A percentile compares a stretch with the other conserved stretches of the same genome.
phyloP scores from a whole-genome alignment of 2,113 vertebrate species.

The Limanda limanda region DNA sequence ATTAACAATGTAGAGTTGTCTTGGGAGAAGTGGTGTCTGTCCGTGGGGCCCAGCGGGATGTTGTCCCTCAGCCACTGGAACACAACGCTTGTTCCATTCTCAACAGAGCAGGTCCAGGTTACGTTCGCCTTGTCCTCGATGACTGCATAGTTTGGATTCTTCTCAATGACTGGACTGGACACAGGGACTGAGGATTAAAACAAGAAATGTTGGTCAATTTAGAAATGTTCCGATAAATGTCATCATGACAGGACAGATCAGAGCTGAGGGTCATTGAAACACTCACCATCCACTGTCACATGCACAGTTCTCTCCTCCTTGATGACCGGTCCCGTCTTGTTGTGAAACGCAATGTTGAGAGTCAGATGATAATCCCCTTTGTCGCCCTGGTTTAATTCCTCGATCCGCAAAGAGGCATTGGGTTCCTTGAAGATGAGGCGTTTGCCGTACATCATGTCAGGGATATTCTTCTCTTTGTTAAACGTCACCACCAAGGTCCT shows the following conservation, averaged over 20 bases:
- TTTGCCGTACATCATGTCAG: constrained; percentile 61
- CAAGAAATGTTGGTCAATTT: background rate
- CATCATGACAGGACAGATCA: background rate
- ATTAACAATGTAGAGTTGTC: constrained; percentile 73
- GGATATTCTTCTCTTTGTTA: constrained; percentile 58
- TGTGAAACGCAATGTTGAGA: constrained; percentile 73
- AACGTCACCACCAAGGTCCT: constrained; percentile 75
- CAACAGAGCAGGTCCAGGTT: constrained; percentile 79
- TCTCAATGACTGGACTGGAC: constrained; percentile 73
- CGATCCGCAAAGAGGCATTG: constrained; percentile 74
- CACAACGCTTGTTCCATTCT: constrained; percentile 76
- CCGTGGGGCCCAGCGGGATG: constrained; percentile 30
- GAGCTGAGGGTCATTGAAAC: background rate
- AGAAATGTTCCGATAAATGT: background rate
- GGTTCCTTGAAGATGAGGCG: constrained; percentile 61
- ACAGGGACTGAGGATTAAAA: constrained; percentile 71
- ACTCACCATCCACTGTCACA: constrained; percentile 82
- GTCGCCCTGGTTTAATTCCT: constrained; percentile 54
- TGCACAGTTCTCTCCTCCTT: constrained; percentile 68
- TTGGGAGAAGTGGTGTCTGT: constrained; percentile 71
- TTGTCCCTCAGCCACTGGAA: constrained; percentile 79
- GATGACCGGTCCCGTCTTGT: constrained; percentile 39
- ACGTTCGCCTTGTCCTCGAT: constrained; percentile 82
- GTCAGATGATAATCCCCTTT: constrained; percentile 79
- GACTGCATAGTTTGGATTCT: constrained; percentile 67